Evolutionary conservation across 2,113 vertebrate genomes (phyloP).

Genomic region (Holacanthus passer): DNA sequence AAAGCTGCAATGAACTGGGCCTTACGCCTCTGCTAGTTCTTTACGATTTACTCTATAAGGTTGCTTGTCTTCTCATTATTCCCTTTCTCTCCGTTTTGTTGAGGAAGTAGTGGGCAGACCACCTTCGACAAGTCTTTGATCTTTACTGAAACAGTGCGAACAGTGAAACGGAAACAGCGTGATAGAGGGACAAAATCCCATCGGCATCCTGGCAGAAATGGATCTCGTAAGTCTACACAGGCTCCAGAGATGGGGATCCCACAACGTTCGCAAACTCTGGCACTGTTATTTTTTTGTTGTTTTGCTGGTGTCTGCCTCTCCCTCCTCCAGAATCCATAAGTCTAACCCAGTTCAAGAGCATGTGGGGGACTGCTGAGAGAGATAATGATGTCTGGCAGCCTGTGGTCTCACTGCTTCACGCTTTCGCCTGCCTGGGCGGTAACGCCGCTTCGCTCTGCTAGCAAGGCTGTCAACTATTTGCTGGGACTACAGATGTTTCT

Average conservation of each 20-base stretch:
- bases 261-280: slow-evolving; percentile 49
- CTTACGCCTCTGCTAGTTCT: slow-evolving; percentile 12
- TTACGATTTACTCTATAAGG: neutral
- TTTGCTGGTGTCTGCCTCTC: slow-evolving; percentile 36
- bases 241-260: slow-evolving; percentile 37
- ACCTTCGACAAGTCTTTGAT: slow-evolving; percentile 48
- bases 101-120: slow-evolving; percentile 36
- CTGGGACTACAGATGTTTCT: slow-evolving; percentile 48
- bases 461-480: slow-evolving; percentile 24
- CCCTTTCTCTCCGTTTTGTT: slow-evolving; percentile 25
- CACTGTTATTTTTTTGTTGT: slow-evolving; percentile 45
- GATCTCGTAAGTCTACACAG: slow-evolving; percentile 34
- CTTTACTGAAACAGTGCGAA: slow-evolving; percentile 32
- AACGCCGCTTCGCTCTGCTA: slow-evolving; percentile 10
- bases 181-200: slow-evolving; percentile 43
- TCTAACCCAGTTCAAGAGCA: slow-evolving; percentile 44
- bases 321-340: slow-evolving; percentile 44
- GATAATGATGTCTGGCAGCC: slow-evolving; percentile 77
- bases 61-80: slow-evolving; percentile 34
- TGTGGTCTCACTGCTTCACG: slow-evolving; percentile 51
- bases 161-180: slow-evolving; percentile 7
- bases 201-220: slow-evolving; percentile 28
- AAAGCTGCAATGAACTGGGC: neutral
- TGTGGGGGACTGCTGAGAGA: slow-evolving; percentile 62
- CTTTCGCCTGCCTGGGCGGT: slow-evolving; percentile 39